Base-by-base conservation (phyloP, 2,797 vertebrate genomes). In the Rhabdophis nuchalis region DNA sequence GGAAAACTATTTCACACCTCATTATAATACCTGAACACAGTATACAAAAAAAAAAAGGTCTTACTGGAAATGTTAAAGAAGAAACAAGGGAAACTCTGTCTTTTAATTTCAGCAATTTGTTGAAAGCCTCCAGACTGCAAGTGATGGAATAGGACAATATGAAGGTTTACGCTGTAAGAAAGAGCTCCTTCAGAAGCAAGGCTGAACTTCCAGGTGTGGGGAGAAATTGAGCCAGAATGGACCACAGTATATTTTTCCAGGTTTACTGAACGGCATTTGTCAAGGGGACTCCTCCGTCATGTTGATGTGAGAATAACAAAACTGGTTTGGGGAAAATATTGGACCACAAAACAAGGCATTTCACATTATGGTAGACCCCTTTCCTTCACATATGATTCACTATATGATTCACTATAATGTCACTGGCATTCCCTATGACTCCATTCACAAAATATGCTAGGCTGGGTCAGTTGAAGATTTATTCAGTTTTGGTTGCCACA, bases 41-140 rank as follows among this genome's bases (percentile, higher is more conserved):
- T 97, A 97, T 97, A 96, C 96, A 96, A 95, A 97, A 96, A 60
- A 61, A 58, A 72, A 96, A 46, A 93, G 61, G 88, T 94, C 97
- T 98, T 98, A 97, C 97, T 98, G 97, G 98, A 98, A 98, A 97
- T 97, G 96, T 97, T 96, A 94, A 95, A 97, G 95, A 96, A 93
- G 92, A 97, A 96, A 97, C 97, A 98, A 98, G 96, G 96, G 93
- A 97, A 96, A 96, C 89, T 36, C 93, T 98, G 97, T 98, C 97
- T 85, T 97, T 97, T 6, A 96, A 94, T 95, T 96, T 85, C 87
- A 96, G 95, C 92, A 91, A 89, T 94, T n/a, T 46, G 95, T 93
- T 96, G 97, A 96, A 96, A 94, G 94, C 93, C 94, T 77, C 93
- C 88, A 92, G 56, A 86, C 68, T 85, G 94, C 91, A 88, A 92